Evolutionary conservation across 2,888 invertebrate species (phyloP).

Genomic region (Polia nebulosa): DNA sequence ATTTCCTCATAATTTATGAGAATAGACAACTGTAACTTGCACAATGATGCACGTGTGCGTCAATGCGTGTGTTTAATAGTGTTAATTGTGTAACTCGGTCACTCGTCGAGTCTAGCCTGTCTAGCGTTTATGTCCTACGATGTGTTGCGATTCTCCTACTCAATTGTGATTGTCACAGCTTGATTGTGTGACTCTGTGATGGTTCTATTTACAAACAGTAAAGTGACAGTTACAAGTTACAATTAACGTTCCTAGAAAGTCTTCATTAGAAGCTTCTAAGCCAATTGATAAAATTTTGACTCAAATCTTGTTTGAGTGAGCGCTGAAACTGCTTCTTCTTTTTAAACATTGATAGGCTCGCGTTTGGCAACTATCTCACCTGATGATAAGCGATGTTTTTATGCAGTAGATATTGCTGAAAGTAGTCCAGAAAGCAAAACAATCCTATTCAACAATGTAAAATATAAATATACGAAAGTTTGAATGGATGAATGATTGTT

Average conservation of each 20-base stretch:
- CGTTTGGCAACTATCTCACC: too few relatives aligned
- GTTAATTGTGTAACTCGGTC: conserved; percentile 51
- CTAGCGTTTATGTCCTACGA: neutral
- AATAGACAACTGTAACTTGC: conserved; percentile 35
- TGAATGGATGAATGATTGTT: too few relatives aligned
- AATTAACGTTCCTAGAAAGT: conserved; percentile 19
- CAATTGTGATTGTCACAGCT: conserved; percentile 48
- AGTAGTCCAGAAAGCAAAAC: neutral
- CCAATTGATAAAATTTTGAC: neutral
- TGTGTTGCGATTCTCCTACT: conserved; percentile 23
- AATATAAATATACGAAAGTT: too few relatives aligned
- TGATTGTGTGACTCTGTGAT: conserved; percentile 30
- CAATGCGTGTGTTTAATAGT: conserved; percentile 15
- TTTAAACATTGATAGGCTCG: too few relatives aligned
- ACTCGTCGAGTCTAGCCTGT: conserved; percentile 21
- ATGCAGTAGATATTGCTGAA: neutral
- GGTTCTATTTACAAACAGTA: conserved; percentile 10
- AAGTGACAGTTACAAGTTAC: conserved; percentile 21
- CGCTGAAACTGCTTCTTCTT: neutral
- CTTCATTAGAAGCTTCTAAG: neutral
- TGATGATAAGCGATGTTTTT: too few relatives aligned
- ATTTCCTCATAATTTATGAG: conserved; percentile 26
- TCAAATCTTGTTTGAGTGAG: neutral
- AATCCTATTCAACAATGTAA: too few relatives aligned
- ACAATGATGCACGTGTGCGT: conserved; percentile 30